These are phyloP conservation scores for Leucopsar rothschildi DNA, from an alignment of 2,113 vertebrate species.

Conservation along the genomic window DNA sequence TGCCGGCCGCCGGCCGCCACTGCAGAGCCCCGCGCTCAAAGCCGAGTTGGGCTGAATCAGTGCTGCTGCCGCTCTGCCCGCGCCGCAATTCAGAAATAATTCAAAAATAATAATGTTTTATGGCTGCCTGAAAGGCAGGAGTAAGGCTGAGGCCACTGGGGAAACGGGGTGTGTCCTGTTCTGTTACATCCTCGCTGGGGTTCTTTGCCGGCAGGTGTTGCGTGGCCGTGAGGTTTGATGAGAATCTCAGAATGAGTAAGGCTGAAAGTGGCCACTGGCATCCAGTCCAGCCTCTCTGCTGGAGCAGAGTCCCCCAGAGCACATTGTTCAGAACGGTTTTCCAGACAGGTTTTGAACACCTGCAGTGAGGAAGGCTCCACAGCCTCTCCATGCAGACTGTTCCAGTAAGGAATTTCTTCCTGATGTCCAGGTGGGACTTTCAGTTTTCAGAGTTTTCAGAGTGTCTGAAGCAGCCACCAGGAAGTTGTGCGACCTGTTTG, in stretches of 20 bases:
- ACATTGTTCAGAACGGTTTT: rapidly evolving
- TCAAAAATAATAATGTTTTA: background rate
- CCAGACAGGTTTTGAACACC: background rate
- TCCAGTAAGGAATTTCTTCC: background rate
- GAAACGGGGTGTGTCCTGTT: background rate
- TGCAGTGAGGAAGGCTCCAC: background rate
- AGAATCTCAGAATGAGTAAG: background rate
- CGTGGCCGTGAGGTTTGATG: background rate
- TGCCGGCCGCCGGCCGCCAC: slow-evolving; percentile 11
- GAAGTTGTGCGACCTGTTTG: background rate
- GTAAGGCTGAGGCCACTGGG: background rate
- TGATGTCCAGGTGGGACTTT: background rate
- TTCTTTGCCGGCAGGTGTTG: background rate
- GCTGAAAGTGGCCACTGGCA: background rate
- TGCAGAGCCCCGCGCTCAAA: background rate
- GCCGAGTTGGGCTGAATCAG: background rate
- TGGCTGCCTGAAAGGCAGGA: background rate
- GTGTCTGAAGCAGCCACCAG: background rate
- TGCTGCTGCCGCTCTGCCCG: background rate
- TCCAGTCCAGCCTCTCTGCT: background rate
- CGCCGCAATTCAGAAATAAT: background rate
- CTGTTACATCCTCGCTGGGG: rapidly evolving
- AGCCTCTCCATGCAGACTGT: background rate
- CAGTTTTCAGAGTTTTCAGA: background rate
- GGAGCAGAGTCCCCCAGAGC: rapidly evolving